phyloP scores from a whole-genome alignment of 30 jellyfish, hydroid and myxozoan species.

The Chironex yamaguchii region DNA sequence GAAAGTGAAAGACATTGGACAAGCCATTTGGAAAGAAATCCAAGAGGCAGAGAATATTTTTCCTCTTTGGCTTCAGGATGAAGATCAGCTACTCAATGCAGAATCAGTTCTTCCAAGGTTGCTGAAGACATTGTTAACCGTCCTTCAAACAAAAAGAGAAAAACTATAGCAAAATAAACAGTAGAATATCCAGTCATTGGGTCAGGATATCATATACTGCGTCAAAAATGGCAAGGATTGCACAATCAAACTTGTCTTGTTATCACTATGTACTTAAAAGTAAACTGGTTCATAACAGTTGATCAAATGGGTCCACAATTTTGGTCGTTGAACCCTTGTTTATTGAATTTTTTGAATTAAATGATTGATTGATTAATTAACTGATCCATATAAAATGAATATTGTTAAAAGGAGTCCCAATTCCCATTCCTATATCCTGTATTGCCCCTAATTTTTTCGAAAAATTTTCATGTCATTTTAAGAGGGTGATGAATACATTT shows the following conservation, averaged over 20 bases:
- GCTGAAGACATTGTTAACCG: not conserved
- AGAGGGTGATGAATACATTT: no score
- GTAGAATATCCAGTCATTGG: conserved; percentile 11
- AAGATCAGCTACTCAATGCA: conserved; percentile 17
- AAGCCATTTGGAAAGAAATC: conserved; percentile 29
- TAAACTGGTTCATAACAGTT: conserved; percentile 40
- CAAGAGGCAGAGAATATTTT: not conserved
- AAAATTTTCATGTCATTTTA: no score
- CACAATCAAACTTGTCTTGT: conserved; percentile 10
- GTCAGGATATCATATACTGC: conserved; percentile 38
- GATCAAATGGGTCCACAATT: conserved; percentile 39
- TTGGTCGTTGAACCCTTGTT: conserved; percentile 61
- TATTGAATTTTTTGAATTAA: no score
- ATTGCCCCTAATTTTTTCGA: no score
- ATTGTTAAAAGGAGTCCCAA: no score
- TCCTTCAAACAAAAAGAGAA: conserved; percentile 10
- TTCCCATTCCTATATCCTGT: no score
- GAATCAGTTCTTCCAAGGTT: conserved; percentile 24
- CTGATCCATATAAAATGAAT: no score
- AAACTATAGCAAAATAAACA: not conserved
- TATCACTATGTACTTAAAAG: conserved; percentile 13
- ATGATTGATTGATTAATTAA: no score
- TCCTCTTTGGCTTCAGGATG: conserved; percentile 52
- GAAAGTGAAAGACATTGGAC: conserved; percentile 36
- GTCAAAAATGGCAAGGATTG: conserved; percentile 18